These are phyloP conservation scores for Acleris laterana DNA, from an alignment of 2,888 invertebrate genomes.

Conservation along the genomic window DNA sequence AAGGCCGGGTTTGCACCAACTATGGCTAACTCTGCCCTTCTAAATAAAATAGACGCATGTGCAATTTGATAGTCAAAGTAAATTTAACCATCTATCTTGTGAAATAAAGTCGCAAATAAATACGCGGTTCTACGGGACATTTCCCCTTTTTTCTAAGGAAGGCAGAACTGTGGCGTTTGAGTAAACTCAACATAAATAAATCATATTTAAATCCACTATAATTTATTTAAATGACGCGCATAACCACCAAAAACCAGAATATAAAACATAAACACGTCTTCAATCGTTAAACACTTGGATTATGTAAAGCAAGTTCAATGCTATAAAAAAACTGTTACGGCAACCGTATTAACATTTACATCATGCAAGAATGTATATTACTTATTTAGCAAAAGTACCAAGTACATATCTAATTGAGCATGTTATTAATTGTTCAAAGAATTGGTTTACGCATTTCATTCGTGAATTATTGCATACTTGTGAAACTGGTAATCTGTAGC, in stretches of 20 bases:
- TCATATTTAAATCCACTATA: no score
- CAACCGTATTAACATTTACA: not conserved
- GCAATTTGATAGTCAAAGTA: no score
- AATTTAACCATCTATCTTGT: no score
- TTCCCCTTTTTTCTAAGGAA: no score
- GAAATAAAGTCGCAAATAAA: no score
- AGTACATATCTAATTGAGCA: constrained; percentile 57
- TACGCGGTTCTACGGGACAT: no score
- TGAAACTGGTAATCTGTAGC: constrained; percentile 35
- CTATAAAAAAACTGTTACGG: constrained; percentile 26
- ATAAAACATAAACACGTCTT: constrained; percentile 10
- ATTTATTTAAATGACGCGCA: no score
- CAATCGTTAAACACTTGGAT: constrained; percentile 2
- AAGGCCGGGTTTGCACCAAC: no score
- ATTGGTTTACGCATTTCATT: constrained; percentile 40
- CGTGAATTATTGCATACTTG: constrained; percentile 34
- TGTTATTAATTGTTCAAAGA: constrained; percentile 50
- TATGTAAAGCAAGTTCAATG: constrained; percentile 26
- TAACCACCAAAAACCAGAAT: not conserved
- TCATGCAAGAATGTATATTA: constrained; percentile 39
- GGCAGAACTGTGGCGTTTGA: no score
- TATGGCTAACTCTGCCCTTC: no score
- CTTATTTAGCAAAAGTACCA: constrained; percentile 38
- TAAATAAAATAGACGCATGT: no score
- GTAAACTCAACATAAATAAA: no score